Conservation (phyloP, 2,888 invertebrate species). For the Cantharis flavilabris region DNA sequence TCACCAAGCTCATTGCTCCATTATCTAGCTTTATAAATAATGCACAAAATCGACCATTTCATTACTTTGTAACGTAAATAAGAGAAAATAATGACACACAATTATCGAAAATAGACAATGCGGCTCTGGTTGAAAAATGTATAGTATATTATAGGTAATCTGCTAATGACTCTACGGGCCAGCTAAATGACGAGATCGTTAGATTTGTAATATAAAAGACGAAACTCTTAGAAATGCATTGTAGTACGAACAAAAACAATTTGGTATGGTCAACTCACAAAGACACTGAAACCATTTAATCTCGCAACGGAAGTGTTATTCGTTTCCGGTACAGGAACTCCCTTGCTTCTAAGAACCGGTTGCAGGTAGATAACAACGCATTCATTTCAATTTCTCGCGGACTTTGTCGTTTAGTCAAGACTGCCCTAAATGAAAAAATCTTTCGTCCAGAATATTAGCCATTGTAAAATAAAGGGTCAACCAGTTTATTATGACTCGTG, state of each 20-base stretch:
- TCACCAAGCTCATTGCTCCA: constrained; percentile 32
- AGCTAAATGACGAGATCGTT: not conserved
- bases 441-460: constrained; percentile 25
- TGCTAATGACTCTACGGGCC: not conserved
- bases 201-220: not conserved
- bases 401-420: constrained; percentile 15
- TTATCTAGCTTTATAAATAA: constrained; percentile 30
- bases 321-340: constrained; percentile 39
- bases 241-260: constrained; percentile 29
- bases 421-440: constrained; percentile 11
- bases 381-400: constrained; percentile 27
- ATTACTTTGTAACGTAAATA: constrained; percentile 17
- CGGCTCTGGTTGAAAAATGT: not conserved
- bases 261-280: constrained; percentile 36
- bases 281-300: constrained; percentile 39
- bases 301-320: constrained; percentile 40
- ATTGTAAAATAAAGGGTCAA: constrained; percentile 12
- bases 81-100: constrained; percentile 2
- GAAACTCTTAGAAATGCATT: constrained; percentile 5
- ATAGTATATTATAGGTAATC: not conserved
- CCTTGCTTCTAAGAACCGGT: constrained; percentile 35
- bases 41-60: constrained; percentile 20
- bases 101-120: not conserved
- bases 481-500: constrained; percentile 31
- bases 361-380: constrained; percentile 34